Evolutionary conservation across 2,113 vertebrate species (phyloP), one percentile per base, ranked within the genome.

Genomic region (Pogonocichla stellata): DNA sequence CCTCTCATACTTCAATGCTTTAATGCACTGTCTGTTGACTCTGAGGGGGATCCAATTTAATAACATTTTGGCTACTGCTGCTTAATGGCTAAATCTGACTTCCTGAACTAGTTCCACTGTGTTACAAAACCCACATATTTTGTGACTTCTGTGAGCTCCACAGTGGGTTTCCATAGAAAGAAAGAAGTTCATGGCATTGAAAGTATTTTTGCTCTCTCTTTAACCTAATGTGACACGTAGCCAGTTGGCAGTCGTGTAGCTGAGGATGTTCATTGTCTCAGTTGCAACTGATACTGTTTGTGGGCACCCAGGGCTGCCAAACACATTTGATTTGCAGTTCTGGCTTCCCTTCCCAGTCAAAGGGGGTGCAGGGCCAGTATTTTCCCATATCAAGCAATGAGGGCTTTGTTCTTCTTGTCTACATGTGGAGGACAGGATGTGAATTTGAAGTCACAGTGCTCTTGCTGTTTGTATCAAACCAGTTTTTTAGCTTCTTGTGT

Each of bases 21-120:
- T 70, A 88, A 69, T 69, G 64, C 29, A 42, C 48, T 43, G 5
- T 51, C 36, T 77, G 40, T 95, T 48, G 47, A 61, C 75, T 87
- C 12, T 8, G 4, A 75, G 81, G 87, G 24, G 40, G 60, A 54
- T 78, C 72, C 40, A 40, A 12, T 15, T 69, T 40, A 83, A 92
- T 96, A 92, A 94, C 60, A 34, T 42, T 71, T 38, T 93, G 77
- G 77, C 80, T 82, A 58, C 33, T 92, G 75, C 64, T 79, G 71
- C 71, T 89, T 95, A 94, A 83, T n/a, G 65, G 48, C 66, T 80
- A 67, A 70, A 88, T 86, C 71, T 83, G 26, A 50, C 66, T 89
- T 93, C 74, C 73, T 26, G 18, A 90, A 69, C 24, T 56, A 88
- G 8, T 70, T 90, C n/a, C 15, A 65, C 40, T 54, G 23, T 67